Base-by-base conservation (phyloP, 1,140 invertebrate genomes). In the Calosoma granatense region DNA sequence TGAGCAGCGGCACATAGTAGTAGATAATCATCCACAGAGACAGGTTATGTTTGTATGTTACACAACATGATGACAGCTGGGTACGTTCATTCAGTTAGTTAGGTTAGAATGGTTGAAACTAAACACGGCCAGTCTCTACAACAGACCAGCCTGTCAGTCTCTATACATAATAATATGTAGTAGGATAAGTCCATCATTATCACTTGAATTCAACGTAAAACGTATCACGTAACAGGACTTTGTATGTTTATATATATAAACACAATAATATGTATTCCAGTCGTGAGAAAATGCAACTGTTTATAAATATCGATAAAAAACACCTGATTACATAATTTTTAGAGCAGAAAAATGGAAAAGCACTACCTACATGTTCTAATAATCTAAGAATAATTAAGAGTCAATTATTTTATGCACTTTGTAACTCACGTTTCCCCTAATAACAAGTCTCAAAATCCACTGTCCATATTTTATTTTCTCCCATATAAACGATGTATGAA, bases 311-410 rank as follows among this genome's bases (percentile, higher is more conserved):
- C 41, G 41, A 47, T 47, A 47, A 47, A 47, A 47, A 47, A 47
- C 41, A 47, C 41, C 41, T 47, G 41, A 47, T 47, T 47, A 47
- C 41, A 47, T 17, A 47, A 47, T 47, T 47, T 47, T 47, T 11
- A 47, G 41, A 47, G 41, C 41, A 47, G 41, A 47, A 47, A 47
- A 47, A 47, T 47, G 41, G 41, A 47, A 47, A 47, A 47, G 41
- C 41, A 47, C 41, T 47, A 47, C 41, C 41, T 47, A 47, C 41
- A 47, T 47, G 41, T 11, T 47, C 41, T 47, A 47, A 47, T 47
- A 47, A 47, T 47, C 41, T 47, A 47, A 17, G 9, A 47, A 36
- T 36, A 36, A 36, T 36, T n/a, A 36, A 36, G 17, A 47, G 41
- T 47, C 41, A 47, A 47, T 47, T 47, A 17, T 47, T 47, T 47